phyloP scores from a whole-genome alignment of 2,113 vertebrate genomes.

The Noturus placidus region DNA sequence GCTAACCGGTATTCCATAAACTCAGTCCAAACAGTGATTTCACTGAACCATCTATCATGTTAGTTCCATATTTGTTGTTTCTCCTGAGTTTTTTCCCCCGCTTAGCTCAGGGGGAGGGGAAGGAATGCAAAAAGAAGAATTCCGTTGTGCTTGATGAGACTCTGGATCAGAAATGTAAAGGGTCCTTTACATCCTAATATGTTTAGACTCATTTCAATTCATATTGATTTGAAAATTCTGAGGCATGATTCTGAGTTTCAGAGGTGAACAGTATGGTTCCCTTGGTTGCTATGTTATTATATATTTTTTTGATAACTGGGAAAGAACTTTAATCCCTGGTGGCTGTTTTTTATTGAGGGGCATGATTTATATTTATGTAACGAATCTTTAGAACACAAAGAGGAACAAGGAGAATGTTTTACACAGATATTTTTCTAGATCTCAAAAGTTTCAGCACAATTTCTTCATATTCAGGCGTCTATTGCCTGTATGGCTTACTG shows the following conservation, averaged over 20 bases:
- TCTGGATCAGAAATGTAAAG: conserved; percentile 26
- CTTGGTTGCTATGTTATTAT: neutral
- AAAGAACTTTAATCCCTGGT: neutral
- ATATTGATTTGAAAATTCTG: conserved; percentile 9
- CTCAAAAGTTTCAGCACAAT: neutral
- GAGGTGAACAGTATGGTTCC: neutral
- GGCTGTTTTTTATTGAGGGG: conserved; percentile 4
- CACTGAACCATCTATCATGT: neutral
- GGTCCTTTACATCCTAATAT: conserved; percentile 1
- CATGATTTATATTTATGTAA: conserved; percentile 33
- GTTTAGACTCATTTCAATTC: neutral
- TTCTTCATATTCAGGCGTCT: neutral
- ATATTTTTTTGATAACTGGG: conserved; percentile 28
- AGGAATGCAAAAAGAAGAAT: conserved; percentile 39
- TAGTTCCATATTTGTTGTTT: conserved; percentile 40
- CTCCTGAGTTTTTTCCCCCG: conserved; percentile 17
- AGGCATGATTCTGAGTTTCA: neutral
- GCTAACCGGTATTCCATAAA: conserved; percentile 17
- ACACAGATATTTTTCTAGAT: conserved; percentile 8
- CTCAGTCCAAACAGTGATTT: conserved; percentile 7
- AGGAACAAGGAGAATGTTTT: neutral
- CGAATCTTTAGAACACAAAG: conserved; percentile 21
- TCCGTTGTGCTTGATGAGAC: conserved; percentile 1
- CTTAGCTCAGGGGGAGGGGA: neutral
- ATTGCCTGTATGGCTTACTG: neutral